phyloP scores from a whole-genome alignment of 2,888 invertebrate genomes.

The Dichetophora obliterata region DNA sequence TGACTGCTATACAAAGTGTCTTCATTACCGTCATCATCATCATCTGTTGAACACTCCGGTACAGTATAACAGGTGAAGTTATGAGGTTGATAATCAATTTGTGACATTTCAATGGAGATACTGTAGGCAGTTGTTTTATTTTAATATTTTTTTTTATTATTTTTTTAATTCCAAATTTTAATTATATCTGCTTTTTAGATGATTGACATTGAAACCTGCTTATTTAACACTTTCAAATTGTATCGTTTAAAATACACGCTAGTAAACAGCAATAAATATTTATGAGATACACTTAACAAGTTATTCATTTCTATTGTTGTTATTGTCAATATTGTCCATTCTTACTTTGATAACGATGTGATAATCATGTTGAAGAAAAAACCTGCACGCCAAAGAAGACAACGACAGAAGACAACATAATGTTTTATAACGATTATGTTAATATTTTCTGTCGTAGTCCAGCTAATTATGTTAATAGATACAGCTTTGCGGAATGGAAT shows the following conservation, averaged over 20 bases:
- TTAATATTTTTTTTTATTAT: conserved; percentile 4
- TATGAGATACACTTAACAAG: too few species aligned
- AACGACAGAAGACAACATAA: neutral
- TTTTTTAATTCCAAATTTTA: neutral
- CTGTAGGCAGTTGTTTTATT: neutral
- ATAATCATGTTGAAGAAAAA: neutral
- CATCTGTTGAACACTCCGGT: conserved; percentile 62
- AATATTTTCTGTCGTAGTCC: too few species aligned
- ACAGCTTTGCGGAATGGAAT: too few species aligned
- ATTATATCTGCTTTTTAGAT: too few species aligned
- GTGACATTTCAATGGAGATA: conserved; percentile 54
- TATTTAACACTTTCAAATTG: too few species aligned
- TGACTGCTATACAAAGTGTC: conserved; percentile 46
- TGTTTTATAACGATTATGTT: neutral
- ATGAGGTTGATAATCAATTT: conserved; percentile 60
- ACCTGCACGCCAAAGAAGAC: too few species aligned
- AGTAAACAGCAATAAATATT: too few species aligned
- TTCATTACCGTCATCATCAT: conserved; percentile 48
- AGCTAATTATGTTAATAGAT: too few species aligned
- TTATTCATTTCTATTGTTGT: neutral
- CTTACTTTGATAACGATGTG: conserved; percentile 21
- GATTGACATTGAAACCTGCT: too few species aligned
- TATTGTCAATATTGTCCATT: conserved; percentile 26
- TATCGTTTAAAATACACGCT: too few species aligned
- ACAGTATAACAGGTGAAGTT: conserved; percentile 67